phyloP scores from a whole-genome alignment of 2,888 invertebrate species.

The Lobophora halterata region DNA sequence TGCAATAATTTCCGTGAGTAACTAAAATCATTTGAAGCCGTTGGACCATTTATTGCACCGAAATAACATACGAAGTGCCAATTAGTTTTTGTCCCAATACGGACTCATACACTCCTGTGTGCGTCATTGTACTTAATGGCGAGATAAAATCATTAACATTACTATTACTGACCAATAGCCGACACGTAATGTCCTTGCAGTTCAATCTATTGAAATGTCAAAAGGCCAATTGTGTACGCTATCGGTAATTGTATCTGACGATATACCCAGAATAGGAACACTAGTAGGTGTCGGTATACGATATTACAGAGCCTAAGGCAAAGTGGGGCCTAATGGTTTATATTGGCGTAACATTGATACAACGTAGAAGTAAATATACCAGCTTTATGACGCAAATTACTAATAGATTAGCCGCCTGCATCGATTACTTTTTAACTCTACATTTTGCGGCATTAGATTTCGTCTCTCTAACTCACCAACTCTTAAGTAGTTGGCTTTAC shows the following conservation, averaged over 20 bases:
- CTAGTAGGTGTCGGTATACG: conserved; percentile 4
- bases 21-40: conserved; percentile 34
- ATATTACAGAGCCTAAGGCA: neutral
- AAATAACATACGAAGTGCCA: conserved; percentile 30
- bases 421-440: too few relatives aligned
- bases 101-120: conserved; percentile 1
- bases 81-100: conserved; percentile 11
- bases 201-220: conserved; percentile 28
- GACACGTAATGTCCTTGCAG: conserved; percentile 21
- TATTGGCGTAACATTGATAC: conserved; percentile 35
- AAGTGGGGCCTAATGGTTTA: conserved; percentile 33
- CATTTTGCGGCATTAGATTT: too few relatives aligned
- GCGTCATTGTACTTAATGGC: too few relatives aligned
- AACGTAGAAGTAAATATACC: conserved; percentile 3
- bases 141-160: conserved; percentile 13
- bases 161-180: too few relatives aligned
- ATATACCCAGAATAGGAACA: conserved; percentile 21
- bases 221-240: conserved; percentile 29
- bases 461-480: too few relatives aligned
- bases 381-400: conserved; percentile 5
- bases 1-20: conserved; percentile 34
- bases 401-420: too few relatives aligned
- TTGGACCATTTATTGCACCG: conserved; percentile 28
- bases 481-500: too few relatives aligned
- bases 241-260: conserved; percentile 38